A percentile compares a stretch with the other conserved stretches of the same genome.
Evolutionary conservation across 2,113 vertebrate species (phyloP).

Genomic region (Numenius arquata): DNA sequence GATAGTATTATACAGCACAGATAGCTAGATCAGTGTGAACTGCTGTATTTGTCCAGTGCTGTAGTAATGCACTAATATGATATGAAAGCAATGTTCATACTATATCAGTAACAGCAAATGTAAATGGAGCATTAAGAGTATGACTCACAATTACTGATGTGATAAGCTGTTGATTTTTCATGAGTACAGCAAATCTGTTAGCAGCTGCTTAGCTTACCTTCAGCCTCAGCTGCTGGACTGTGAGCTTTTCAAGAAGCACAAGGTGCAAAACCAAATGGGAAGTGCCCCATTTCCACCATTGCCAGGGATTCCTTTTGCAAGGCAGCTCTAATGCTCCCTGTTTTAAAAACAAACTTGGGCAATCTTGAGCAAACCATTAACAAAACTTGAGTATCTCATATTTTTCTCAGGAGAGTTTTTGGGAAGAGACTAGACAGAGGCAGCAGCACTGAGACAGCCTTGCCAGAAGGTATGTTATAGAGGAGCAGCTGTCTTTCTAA

Average conservation of each 20-base stretch:
- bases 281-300: background rate
- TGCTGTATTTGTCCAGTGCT: background rate
- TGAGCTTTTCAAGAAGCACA: background rate
- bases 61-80: background rate
- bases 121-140: background rate
- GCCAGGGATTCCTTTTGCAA: background rate
- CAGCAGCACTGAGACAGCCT: background rate
- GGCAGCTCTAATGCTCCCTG: background rate
- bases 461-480: background rate
- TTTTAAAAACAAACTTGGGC: background rate
- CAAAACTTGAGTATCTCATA: background rate
- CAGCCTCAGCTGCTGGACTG: background rate
- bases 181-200: background rate
- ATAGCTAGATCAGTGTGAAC: background rate
- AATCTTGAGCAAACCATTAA: background rate
- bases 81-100: background rate
- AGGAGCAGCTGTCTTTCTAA: background rate
- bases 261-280: background rate
- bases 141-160: background rate
- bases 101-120: background rate
- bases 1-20: background rate
- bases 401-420: background rate
- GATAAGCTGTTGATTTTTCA: constrained; percentile 8
- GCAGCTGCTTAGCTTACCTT: background rate
- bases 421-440: background rate